phyloP scores from a whole-genome alignment of 2,888 invertebrate genomes.

The Molorchus minor region DNA sequence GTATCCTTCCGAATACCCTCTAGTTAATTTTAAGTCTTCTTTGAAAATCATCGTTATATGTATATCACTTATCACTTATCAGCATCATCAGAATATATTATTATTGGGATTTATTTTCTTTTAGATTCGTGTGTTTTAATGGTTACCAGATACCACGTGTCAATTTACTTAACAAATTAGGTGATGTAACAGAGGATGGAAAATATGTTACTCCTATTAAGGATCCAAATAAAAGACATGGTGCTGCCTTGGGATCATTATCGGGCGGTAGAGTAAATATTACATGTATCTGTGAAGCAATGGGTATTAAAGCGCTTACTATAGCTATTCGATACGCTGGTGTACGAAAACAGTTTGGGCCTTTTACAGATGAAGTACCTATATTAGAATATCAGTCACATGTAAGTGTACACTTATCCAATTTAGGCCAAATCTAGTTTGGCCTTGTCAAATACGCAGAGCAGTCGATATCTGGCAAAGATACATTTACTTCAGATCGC shows the following conservation, averaged over 20 bases:
- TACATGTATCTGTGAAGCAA: slow-evolving; percentile 68
- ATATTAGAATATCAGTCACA: slow-evolving; percentile 93
- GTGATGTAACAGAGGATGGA: slow-evolving; percentile 86
- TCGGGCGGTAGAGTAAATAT: slow-evolving; percentile 87
- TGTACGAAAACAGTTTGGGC: slow-evolving; percentile 88
- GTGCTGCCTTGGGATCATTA: slow-evolving; percentile 83
- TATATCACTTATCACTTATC: no score
- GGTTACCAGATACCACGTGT: slow-evolving; percentile 83
- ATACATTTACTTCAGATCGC: no score
- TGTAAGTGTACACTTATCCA: no score
- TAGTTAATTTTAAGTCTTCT: no score
- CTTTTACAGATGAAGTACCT: slow-evolving; percentile 73
- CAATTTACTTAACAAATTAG: slow-evolving; percentile 83
- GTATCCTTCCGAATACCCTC: no score
- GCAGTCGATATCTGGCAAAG: no score
- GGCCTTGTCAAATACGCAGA: no score
- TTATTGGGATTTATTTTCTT: no score
- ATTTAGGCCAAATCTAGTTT: no score
- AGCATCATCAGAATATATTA: no score
- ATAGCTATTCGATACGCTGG: slow-evolving; percentile 90
- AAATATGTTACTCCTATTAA: slow-evolving; percentile 82
- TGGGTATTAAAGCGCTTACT: slow-evolving; percentile 77
- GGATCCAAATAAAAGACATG: slow-evolving; percentile 85
- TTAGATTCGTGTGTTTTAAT: slow-evolving; percentile 77
- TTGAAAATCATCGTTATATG: no score